A percentile compares a stretch with the other conserved stretches of the same genome.
Evolutionary conservation across 2,113 vertebrate genomes (phyloP).

Genomic region (Diphyllodes magnificus): DNA sequence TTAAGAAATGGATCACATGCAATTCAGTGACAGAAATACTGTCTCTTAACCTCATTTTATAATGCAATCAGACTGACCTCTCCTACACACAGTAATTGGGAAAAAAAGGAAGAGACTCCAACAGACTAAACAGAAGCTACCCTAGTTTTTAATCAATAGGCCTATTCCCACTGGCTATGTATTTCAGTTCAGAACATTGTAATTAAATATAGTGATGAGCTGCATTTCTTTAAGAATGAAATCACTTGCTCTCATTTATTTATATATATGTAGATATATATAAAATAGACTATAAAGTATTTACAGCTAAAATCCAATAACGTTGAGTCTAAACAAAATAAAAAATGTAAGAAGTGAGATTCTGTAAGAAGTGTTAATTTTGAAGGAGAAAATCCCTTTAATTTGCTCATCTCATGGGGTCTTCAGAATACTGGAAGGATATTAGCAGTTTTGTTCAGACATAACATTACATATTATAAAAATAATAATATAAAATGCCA

Average conservation of each 20-base stretch:
- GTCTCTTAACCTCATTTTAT: slow-evolving; percentile 36
- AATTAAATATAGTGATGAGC: slow-evolving; percentile 52
- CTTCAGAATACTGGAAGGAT: not conserved
- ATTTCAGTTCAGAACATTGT: slow-evolving; percentile 48
- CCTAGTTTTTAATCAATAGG: slow-evolving; percentile 65
- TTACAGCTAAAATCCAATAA: not conserved
- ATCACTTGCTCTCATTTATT: not conserved
- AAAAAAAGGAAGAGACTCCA: not conserved
- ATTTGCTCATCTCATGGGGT: not conserved
- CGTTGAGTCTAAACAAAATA: not conserved
- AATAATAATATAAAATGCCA: not conserved
- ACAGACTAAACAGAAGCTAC: slow-evolving; percentile 41
- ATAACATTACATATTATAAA: not conserved
- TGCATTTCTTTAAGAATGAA: slow-evolving; percentile 46
- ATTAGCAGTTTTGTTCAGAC: not conserved
- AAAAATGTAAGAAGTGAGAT: not conserved
- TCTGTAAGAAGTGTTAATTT: not conserved
- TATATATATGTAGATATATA: not conserved
- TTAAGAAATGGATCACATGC: not conserved
- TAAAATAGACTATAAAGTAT: not conserved
- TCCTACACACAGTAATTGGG: slow-evolving; percentile 7
- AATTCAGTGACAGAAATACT: slow-evolving; percentile 17
- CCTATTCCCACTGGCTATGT: slow-evolving; percentile 38
- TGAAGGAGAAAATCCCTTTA: not conserved
- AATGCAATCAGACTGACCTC: slow-evolving; percentile 18